Base-by-base conservation (phyloP, 2,888 invertebrate genomes). In the Drosophila anceps region DNA sequence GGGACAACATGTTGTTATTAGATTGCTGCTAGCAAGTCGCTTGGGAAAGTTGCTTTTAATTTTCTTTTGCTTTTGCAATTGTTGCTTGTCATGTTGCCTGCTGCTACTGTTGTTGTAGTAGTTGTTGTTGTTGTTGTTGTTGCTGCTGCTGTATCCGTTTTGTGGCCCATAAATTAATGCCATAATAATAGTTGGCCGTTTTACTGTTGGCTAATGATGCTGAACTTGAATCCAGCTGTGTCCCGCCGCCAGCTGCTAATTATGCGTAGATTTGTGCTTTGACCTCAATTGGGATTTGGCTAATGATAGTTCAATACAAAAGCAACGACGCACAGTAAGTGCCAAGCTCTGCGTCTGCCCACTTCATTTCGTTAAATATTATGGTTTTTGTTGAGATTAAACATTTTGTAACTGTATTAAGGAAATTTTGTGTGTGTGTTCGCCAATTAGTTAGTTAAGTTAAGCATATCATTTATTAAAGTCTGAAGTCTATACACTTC, bases 31-130 rank as follows among this genome's bases (percentile, higher is more conserved):
- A 72, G 73, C 76, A 88, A 90, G 72, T 90, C 88, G 62, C 84
- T 83, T 70, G 87, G 90, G 90, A 90, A 81, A 86, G 79, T 88
- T 90, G 79, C 83, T 90, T 88, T 90, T 76, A 90, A 88, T 85
- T 88, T 88, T 74, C 71, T 87, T 81, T 71, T 63, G 55, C 64
- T 48, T 66, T 68, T 53, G 74, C 76, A 79, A 80, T 82, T 82
- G 81, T 73, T 82, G 76, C 77, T 72, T 80, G 76, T 74, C 82
- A 76, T 82, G 69, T 69, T 67, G 64, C 37, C 33, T 55, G 35
- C 39, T 33, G 43, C 44, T 58, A 41, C 27, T 58, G 62, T 9
- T 41, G 41, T 8, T 39, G n/a, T 24, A 3, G 41, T 41, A 18
- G 39, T 24, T 63, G 53, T 20, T 29, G 33, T 39, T 63, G 41